A percentile compares a stretch with the other conserved stretches of the same genome.
Conservation (phyloP, 2,797 vertebrate species). For the Brachyrhaphis roseni region DNA sequence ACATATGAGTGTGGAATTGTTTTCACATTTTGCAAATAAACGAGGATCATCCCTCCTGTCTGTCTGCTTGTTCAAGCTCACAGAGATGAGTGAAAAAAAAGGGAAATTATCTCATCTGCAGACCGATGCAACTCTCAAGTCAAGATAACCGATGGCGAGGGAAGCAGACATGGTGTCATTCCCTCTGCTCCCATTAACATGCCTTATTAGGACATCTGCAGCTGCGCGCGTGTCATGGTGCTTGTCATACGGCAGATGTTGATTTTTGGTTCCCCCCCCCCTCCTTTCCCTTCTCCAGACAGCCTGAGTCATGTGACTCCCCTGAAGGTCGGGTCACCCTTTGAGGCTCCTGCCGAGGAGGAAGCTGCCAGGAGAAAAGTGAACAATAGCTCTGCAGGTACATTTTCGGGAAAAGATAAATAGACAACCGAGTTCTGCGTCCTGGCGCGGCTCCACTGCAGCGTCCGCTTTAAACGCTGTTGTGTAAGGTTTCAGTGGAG, state of each 20-base stretch:
- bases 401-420: slow-evolving; percentile 37
- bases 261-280: slow-evolving; percentile 37
- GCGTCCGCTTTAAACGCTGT: not conserved
- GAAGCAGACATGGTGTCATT: slow-evolving; percentile 57
- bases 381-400: slow-evolving; percentile 53
- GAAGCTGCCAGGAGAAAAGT: slow-evolving; percentile 10
- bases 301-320: slow-evolving; percentile 59
- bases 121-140: slow-evolving; percentile 62
- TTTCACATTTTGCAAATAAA: not conserved
- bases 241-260: slow-evolving; percentile 48
- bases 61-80: slow-evolving; percentile 21
- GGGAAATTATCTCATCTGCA: slow-evolving; percentile 74
- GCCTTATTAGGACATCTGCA: slow-evolving; percentile 77
- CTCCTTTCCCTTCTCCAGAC: slow-evolving; percentile 41
- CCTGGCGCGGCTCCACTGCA: not conserved
- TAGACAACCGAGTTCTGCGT: not conserved
- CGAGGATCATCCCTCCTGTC: slow-evolving; percentile 28
- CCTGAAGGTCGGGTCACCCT: slow-evolving; percentile 29
- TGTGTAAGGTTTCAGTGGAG: not conserved
- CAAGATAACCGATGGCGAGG: slow-evolving; percentile 52
- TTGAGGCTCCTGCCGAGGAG: not conserved
- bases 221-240: slow-evolving; percentile 17
- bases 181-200: slow-evolving; percentile 33
- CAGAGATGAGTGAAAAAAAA: not conserved
- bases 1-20: not conserved